Evolutionary conservation across 2,888 invertebrate genomes (phyloP), one percentile per base, ranked within the genome.

Genomic region (Rhimphoctona megacephalus): DNA sequence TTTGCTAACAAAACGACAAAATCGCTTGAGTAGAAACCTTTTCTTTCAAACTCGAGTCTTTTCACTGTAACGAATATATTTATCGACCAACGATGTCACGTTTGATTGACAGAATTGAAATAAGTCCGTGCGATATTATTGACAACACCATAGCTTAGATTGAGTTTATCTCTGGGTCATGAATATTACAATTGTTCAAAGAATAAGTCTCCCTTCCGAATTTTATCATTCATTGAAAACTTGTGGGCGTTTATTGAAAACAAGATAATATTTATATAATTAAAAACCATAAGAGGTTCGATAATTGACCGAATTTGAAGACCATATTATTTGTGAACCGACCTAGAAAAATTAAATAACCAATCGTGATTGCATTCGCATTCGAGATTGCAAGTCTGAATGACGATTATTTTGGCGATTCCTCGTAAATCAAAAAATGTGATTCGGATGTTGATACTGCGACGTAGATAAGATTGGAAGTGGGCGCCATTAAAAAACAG

Each of bases 1-100:
- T 85, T 83, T 78, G 82, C 83, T 83, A 83, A 83, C 81, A 46
- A 83, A 43, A 61, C 39, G 11, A 30, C 17, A 30, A 30, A 61
- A 61, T 25, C 33, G 46, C 46, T 64, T 43, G 33, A 33, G 17
- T 76, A 33, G 64, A 64, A 19, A 30, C 69, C 69, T 36, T 61
- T 78, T 78, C 25, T 69, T 52, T 49, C 39, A 70, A 61, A 61
- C 17, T 22, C 61, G 70, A 70, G 61, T 80, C 72, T 61, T 33
- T 30, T 61, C 30, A 3, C 61, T 30, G 17, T 61, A 30, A 61
- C 61, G 61, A 61, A 30, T 61, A 61, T 61, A 17, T n/a, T 64
- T 9, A 64, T 76, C 64, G 33, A 64, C 22, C n/a, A 49, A 76
- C 43, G 17, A 61, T 17, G 19, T 30, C 61, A 61, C 61, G 30